Percentiles rank a stretch among this genome's conserved stretches.
phyloP scores from a whole-genome alignment of 2,888 invertebrate species.

The Ommatoiulus sabulosus region DNA sequence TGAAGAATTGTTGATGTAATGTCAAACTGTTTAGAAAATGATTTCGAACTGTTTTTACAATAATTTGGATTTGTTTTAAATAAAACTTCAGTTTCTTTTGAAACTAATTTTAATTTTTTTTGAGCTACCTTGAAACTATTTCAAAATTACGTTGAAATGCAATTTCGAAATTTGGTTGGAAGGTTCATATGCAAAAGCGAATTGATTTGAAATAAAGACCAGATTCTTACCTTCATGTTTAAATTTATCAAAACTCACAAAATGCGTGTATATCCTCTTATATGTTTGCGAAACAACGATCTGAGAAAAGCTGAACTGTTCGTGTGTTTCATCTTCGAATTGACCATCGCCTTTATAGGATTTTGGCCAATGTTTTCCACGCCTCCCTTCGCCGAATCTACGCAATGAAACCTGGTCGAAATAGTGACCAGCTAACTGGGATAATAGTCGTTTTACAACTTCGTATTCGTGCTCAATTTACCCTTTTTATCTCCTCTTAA shows the following conservation, averaged over 20 bases:
- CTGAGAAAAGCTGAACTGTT: background rate
- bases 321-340: background rate
- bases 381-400: background rate
- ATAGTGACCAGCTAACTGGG: background rate
- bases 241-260: background rate
- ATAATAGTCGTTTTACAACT: slow-evolving; percentile 35
- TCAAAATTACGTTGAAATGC: too few species aligned
- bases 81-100: too few species aligned
- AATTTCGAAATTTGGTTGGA: too few species aligned
- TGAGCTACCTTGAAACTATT: too few species aligned
- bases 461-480: background rate
- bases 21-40: too few species aligned
- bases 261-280: background rate
- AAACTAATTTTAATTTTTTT: too few species aligned
- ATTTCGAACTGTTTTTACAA: too few species aligned
- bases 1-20: too few species aligned
- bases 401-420: background rate
- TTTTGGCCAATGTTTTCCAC: background rate
- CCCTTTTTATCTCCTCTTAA: slow-evolving; percentile 1
- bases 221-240: slow-evolving; percentile 27
- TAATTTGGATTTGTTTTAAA: too few species aligned
- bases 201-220: too few species aligned
- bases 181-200: too few species aligned
- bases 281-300: background rate
- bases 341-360: slow-evolving; percentile 21